Conservation (phyloP, 1,140 invertebrate species). For the Caenorhabditis latens region DNA sequence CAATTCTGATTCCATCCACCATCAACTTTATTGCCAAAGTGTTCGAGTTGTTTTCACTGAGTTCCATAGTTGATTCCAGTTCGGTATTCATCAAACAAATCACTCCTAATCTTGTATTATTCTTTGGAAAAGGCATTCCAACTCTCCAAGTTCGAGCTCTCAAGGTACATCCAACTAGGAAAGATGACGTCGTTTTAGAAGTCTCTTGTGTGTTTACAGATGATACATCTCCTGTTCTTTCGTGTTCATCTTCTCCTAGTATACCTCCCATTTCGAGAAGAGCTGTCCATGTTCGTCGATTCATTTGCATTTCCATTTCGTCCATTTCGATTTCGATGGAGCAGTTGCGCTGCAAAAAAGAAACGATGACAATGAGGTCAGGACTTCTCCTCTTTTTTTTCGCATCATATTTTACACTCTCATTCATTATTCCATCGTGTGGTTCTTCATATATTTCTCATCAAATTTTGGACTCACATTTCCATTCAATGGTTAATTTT, state of each 20-base stretch:
- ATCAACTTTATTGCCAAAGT: slow-evolving; percentile 4
- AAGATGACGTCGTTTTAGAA: slow-evolving; percentile 28
- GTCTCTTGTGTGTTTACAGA: background rate
- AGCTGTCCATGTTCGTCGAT: slow-evolving; percentile 91
- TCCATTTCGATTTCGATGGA: slow-evolving; percentile 88
- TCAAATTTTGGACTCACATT: slow-evolving; percentile 9
- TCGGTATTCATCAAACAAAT: slow-evolving; percentile 56
- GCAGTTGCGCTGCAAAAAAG: slow-evolving; percentile 79
- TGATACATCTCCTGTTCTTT: slow-evolving; percentile 8
- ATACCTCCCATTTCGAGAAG: slow-evolving; percentile 88
- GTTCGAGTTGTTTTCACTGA: slow-evolving; percentile 42
- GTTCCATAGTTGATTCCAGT: slow-evolving; percentile 34
- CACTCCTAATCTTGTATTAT: slow-evolving; percentile 63
- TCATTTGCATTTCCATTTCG: slow-evolving; percentile 89
- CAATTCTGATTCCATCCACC: slow-evolving; percentile 37
- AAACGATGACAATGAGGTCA: background rate
- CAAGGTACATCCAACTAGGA: slow-evolving; percentile 51
- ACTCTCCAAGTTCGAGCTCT: slow-evolving; percentile 42
- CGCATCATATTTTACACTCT: slow-evolving; percentile 26
- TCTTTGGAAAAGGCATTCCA: slow-evolving; percentile 66
- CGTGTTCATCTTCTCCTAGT: slow-evolving; percentile 61
- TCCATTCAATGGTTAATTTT: background rate
- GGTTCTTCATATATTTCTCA: slow-evolving; percentile 5
- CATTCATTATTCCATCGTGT: slow-evolving; percentile 44
- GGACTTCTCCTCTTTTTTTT: background rate